phyloP scores from a whole-genome alignment of 2,797 vertebrate genomes.

The Euthynnus affinis region DNA sequence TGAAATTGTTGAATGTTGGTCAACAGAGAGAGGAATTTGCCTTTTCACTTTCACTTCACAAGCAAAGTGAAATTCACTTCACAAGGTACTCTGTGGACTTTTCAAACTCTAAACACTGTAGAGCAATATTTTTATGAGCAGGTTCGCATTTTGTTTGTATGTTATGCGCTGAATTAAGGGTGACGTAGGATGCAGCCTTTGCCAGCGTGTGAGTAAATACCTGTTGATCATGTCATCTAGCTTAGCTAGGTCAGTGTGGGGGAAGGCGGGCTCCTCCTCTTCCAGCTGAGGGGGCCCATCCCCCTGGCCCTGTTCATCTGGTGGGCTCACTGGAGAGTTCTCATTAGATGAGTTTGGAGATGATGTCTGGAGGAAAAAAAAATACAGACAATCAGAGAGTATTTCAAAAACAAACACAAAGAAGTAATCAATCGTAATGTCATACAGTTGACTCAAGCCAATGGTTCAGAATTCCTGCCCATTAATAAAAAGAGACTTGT shows the following conservation, averaged over 20 bases:
- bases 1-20: not conserved
- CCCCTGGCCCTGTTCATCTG: constrained; percentile 94
- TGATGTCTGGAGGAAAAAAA: constrained; percentile 88
- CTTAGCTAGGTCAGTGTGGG: constrained; percentile 99
- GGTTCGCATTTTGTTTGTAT: not conserved
- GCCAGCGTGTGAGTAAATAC: constrained; percentile 76
- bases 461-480: too few species aligned
- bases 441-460: too few species aligned
- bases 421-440: too few species aligned
- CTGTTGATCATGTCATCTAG: constrained; percentile 99
- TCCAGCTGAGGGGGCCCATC: constrained; percentile 94
- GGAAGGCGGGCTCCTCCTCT: constrained; percentile 99
- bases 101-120: not conserved
- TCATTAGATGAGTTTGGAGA: constrained; percentile 99
- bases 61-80: not conserved
- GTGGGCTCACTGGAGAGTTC: constrained; percentile 98
- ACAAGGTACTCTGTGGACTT: not conserved
- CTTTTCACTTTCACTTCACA: not conserved
- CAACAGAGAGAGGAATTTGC: not conserved
- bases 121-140: not conserved
- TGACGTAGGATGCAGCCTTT: not conserved
- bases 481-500: too few species aligned
- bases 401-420: not conserved
- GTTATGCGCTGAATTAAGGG: not conserved
- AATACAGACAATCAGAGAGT: not conserved